phyloP scores from a whole-genome alignment of 2,888 invertebrate species.

The Archips crataeganus region DNA sequence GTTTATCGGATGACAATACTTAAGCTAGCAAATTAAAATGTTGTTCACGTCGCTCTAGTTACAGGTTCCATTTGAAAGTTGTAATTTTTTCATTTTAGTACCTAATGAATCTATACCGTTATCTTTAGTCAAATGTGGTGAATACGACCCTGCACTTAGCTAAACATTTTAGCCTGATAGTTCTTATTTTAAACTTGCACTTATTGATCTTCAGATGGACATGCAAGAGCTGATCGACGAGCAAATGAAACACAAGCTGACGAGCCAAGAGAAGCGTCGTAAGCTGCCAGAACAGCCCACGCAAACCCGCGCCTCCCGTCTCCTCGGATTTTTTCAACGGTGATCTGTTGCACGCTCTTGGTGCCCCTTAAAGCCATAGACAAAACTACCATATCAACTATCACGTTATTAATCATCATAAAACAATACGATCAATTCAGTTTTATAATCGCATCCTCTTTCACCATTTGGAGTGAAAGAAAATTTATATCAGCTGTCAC shows the following conservation, averaged over 20 bases:
- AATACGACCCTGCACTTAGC: too few species aligned
- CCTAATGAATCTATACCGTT: too few species aligned
- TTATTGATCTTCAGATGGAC: slow-evolving; percentile 91
- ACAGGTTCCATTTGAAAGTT: too few species aligned
- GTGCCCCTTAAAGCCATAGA: slow-evolving; percentile 64
- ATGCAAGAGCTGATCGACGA: slow-evolving; percentile 97
- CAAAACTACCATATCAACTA: slow-evolving; percentile 62
- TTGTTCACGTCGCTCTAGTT: too few species aligned
- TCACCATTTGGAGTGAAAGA: slow-evolving; percentile 62
- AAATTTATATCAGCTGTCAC: slow-evolving; percentile 54
- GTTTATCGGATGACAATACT: too few species aligned
- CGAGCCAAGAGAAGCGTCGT: slow-evolving; percentile 86
- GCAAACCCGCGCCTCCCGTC: slow-evolving; percentile 70
- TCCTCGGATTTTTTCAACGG: slow-evolving; percentile 84
- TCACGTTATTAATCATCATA: slow-evolving; percentile 62
- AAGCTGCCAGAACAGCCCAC: slow-evolving; percentile 75
- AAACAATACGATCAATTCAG: slow-evolving; percentile 61
- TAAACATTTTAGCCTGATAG: too few species aligned
- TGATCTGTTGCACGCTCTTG: slow-evolving; percentile 75
- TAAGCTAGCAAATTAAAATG: too few species aligned
- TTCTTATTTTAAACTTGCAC: not conserved
- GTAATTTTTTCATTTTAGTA: too few species aligned
- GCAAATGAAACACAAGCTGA: slow-evolving; percentile 94
- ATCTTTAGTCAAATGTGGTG: too few species aligned
- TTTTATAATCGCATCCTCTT: slow-evolving; percentile 60